Evolutionary conservation across 1,140 invertebrate genomes (phyloP), one percentile per base, ranked within the genome.

Genomic region (Drosophila jambulina): DNA sequence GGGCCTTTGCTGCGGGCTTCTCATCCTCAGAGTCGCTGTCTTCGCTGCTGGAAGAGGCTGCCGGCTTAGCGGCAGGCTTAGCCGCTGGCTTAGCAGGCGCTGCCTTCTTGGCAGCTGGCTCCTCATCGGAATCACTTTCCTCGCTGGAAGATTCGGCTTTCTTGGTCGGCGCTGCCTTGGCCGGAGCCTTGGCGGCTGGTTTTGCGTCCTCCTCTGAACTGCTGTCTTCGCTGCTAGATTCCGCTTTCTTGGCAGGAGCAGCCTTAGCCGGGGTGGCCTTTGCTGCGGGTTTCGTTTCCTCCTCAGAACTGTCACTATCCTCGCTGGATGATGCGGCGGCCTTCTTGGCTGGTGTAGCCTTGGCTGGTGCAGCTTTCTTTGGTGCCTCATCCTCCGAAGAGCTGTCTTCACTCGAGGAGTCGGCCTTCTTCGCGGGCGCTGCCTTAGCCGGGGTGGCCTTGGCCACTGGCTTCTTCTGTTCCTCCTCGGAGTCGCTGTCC

Each of bases 81-180:
- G 62, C 75, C 12, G 58, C 62, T 32, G 48, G n/a, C 63, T 65
- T 86, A 5, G 60, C 53, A 17, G 38, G 42, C 4, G 64, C 72
- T 17, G 77, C 10, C 27, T 86, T 86, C 17, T 81, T 85, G 9
- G 60, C 49, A 15, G 62, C 72, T 29, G 69, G 75, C 43, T 88
- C 70, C 1, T 60, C 78, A 17, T 64, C 49, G 13, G 56, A 62
- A 19, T 85, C 69, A 51, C 76, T 75, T 13, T 92, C 84, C 2
- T 91, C 76, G 79, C 92, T 77, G 65, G 91, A 81, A 74, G 92
- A 64, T 60, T 92, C 64, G 10, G 76, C 71, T 27, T 91, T 92
- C 29, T 92, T 92, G 1, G 72, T 38, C 9, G 70, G 42, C n/a
- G 67, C 46, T 46, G 72, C 36, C 60, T 62, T 72, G 10, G 38